phyloP scores from a whole-genome alignment of 2,113 vertebrate species.

The Numenius arquata region DNA sequence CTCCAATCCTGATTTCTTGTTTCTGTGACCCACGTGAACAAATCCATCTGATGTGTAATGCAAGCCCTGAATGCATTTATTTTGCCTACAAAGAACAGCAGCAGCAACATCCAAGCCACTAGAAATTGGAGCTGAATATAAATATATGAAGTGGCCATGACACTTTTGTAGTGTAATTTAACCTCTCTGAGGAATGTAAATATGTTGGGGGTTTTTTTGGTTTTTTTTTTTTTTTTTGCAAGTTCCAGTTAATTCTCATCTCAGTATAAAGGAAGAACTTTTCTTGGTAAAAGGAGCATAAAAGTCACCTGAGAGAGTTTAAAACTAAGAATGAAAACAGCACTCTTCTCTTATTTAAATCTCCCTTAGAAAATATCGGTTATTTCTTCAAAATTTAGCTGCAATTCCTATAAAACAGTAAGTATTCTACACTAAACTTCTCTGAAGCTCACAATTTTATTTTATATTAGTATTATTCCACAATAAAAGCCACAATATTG shows the following conservation, averaged over 20 bases:
- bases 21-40: neutral
- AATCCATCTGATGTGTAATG: neutral
- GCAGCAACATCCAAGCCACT: neutral
- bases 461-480: neutral
- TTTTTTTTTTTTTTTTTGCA: neutral
- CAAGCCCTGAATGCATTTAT: neutral
- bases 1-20: neutral
- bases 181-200: neutral
- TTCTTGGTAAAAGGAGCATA: neutral
- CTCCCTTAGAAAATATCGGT: neutral
- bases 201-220: no score
- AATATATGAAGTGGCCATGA: neutral
- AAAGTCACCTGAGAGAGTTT: neutral
- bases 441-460: neutral
- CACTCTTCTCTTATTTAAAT: neutral
- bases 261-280: neutral
- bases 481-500: neutral
- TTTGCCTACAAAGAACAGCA: neutral
- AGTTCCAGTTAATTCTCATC: neutral
- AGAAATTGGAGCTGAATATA: neutral
- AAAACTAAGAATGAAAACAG: neutral
- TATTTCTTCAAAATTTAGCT: neutral
- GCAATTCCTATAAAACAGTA: neutral
- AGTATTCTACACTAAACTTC: neutral
- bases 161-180: neutral